phyloP scores from a whole-genome alignment of 2,113 vertebrate genomes.

The Pteropus alecto region DNA sequence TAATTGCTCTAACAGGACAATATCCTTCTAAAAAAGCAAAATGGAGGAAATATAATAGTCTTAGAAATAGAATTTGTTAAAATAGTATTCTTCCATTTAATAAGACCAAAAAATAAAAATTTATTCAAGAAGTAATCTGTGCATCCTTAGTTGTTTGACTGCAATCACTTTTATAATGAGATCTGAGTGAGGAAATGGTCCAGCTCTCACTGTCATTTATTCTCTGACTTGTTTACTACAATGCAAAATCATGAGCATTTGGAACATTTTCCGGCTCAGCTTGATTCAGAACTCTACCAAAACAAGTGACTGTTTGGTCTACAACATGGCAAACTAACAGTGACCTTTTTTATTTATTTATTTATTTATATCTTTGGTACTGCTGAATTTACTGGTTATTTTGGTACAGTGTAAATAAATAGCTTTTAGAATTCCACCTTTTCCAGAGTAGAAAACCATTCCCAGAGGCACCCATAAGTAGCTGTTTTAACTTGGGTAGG shows the following conservation, averaged over 20 bases:
- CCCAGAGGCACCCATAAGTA: neutral
- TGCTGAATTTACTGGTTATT: neutral
- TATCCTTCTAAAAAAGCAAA: neutral
- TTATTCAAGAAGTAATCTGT: neutral
- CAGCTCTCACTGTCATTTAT: neutral
- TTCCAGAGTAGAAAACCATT: neutral
- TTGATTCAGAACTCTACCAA: conserved; percentile 14
- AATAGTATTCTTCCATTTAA: neutral
- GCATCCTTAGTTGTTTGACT: neutral
- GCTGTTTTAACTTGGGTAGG: neutral
- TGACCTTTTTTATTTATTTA: neutral
- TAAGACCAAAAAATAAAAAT: conserved; percentile 6
- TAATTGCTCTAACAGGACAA: neutral
- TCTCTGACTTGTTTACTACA: neutral
- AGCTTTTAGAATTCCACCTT: neutral
- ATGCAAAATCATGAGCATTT: neutral
- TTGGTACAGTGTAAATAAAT: neutral
- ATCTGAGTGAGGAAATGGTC: neutral
- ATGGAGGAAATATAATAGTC: neutral
- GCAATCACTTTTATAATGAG: neutral
- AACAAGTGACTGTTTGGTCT: conserved; percentile 11
- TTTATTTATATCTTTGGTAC: neutral
- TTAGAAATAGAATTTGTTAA: conserved; percentile 10
- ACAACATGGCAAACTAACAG: neutral
- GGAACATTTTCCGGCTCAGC: neutral